Base-by-base conservation (phyloP, 2,797 vertebrate genomes). In the Halcyon leucocephala region DNA sequence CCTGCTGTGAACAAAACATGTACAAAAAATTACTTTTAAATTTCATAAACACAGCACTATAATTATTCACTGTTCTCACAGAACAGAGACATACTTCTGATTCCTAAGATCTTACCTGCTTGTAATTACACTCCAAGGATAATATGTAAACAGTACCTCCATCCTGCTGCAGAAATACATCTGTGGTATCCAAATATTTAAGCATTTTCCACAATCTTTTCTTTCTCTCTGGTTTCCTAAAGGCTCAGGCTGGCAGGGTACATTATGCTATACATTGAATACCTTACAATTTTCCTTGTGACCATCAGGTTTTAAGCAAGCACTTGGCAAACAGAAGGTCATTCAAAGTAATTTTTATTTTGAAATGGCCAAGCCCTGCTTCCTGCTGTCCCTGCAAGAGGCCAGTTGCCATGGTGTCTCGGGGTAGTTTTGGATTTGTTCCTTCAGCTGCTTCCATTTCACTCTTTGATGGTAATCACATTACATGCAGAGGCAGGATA, bases 351-450 rank as follows among this genome's bases (percentile, higher is more conserved):
- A 22, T 88, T 93, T 74, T 28, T 39, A n/a, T 88, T 94, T 86
- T 52, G 67, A 71, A 74, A 82, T 14, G 57, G 74, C 25, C 78
- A 87, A 77, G 61, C 66, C 26, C 28, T 0, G 3, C 16, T 78
- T 83, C 90, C 90, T 26, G 52, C 69, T 82, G 77, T 77, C 88
- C 78, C 91, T 86, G 72, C 2, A 9, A 95, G 96, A 85, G 94
- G 69, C 94, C 96, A 57, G 98, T 98, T 98, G 96, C 98, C 96
- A 98, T 98, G 97, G 98, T 44, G 94, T 67, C 97, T 90, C 89
- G 82, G 93, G 85, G 77, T 92, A 90, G 84, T 93, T 90, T 81
- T 89, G 95, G 37, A 97, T 92, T 94, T 94, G 93, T 82, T 92
- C 82, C 92, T 93, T 96, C 84, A 57, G 95, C 97, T 97, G 97